Evolutionary conservation across 2,888 invertebrate species (phyloP), one percentile per base, ranked within the genome.

Genomic region (Parapristionchus giblindavisi): DNA sequence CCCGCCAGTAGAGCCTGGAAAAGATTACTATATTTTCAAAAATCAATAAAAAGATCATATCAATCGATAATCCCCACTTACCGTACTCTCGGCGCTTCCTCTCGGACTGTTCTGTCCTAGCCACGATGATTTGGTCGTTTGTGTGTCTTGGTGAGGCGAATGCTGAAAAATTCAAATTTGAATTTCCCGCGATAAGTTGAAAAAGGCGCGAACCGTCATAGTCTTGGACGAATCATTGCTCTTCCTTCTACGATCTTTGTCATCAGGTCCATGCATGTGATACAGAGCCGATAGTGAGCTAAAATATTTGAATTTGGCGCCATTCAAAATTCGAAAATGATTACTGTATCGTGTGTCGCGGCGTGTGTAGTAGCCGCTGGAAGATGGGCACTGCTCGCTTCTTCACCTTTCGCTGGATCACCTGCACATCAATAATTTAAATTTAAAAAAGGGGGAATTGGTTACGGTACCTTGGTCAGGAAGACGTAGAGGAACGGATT

Each of bases 401-500:
- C 52, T 77, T 77, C 32, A 83, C 80, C 17, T 81, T 79, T 48
- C 81, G 63, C 61, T 80, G 83, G 58, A 83, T 82, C 11, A 83
- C 81, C 78, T 68, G 29, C 24, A 56, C 5, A 29, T 14, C 24
- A 21, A 24, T 40, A 52, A n/a, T 3, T n/a, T 36, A 38, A 34
- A 21, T 32, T 71, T 3, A 56, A 56, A 40, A 3, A 38, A 58
- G 29, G 32, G 17, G 27, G 4, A 17, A 61, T 36, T 17, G 4
- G 14, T 5, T 29, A n/a, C 32, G 29, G 14, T 65, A 80, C 80
- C 77, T 97, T 96, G 8, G 97, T 97, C 87, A 97, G 92, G 83
- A 97, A 96, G 70, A 97, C 97, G 89, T 98, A 98, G 38, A 98
- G 92, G 89, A 97, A 97, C 0, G 98, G 98, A 90, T 98, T 98